Evolutionary conservation across 2,888 invertebrate genomes (phyloP), one percentile per base, ranked within the genome.

Genomic region (Pelosia muscerda): DNA sequence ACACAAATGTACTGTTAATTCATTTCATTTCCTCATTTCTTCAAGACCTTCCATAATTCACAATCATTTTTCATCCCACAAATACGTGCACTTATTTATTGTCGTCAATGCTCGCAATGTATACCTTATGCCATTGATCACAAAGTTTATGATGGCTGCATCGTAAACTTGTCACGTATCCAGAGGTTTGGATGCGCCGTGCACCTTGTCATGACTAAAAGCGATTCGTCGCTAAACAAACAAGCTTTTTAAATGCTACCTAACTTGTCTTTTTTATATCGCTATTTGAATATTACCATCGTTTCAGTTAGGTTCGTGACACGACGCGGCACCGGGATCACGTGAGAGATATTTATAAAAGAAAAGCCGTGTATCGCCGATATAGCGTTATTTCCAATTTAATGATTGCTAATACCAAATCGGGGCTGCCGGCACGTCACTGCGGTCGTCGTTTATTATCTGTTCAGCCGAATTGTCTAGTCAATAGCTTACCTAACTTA

Each of bases 211-310:
- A 94, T 95, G 94, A 88, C 94, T 91, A 91, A 85, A 88, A 90
- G 87, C 94, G 91, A 94, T 95, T 94, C 94, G 91, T 92, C 91
- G 93, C 89, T 90, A 88, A 91, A 91, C 92, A 95, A 94, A 95
- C 94, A 95, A 93, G 92, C 91, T 94, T 95, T 95, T 95, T 95
- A 95, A 95, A 95, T 93, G 95, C 93, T 94, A 92, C 92, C 92
- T 92, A 94, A 94, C 94, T 94, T 94, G 93, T 94, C 92, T 94
- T 94, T 94, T 95, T 94, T 94, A 94, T 94, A 94, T 91, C 92
- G 92, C 92, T 90, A 94, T 95, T 95, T 94, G 95, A 94, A 95
- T 95, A 95, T 94, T 94, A 89, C 90, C 89, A 93, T 93, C 93
- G 94, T 92, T 92, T 90, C 88, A 82, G 89, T 86, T 81, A 87